Evolutionary conservation across 2,113 vertebrate genomes (phyloP).

Genomic region (Casuarius casuarius): DNA sequence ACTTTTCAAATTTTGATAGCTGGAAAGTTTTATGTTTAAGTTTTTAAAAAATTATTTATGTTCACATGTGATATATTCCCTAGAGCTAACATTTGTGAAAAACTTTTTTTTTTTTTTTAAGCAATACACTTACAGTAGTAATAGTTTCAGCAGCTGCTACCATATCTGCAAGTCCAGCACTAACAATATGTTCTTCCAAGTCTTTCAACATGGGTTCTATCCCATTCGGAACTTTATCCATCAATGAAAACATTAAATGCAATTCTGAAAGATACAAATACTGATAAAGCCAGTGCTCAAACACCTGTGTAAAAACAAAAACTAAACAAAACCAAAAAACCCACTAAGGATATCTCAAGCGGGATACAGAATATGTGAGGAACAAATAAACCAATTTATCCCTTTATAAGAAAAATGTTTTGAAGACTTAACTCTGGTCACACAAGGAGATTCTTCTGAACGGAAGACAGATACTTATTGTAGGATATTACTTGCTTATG

Average conservation of each 20-base stretch:
- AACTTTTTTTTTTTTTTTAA: neutral
- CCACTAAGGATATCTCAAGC: neutral
- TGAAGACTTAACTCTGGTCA: neutral
- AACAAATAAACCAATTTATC: neutral
- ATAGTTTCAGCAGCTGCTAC: constrained; percentile 98
- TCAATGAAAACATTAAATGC: constrained; percentile 98
- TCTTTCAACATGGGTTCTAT: constrained; percentile 99
- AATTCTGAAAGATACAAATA: constrained; percentile 84
- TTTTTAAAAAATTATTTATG: neutral
- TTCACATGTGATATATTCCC: neutral
- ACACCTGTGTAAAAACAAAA: neutral
- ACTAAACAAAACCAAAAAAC: neutral
- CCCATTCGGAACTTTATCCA: constrained; percentile 98
- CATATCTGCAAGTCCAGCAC: constrained; percentile 97
- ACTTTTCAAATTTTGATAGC: neutral
- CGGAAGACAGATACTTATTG: neutral
- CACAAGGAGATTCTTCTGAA: neutral
- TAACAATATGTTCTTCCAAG: constrained; percentile 98
- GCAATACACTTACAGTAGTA: constrained; percentile 89
- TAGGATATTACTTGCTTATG: neutral
- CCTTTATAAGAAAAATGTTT: neutral
- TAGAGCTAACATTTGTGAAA: neutral
- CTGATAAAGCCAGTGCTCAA: constrained; percentile 34
- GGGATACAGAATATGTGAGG: neutral
- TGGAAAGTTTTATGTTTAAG: neutral